phyloP scores from a whole-genome alignment of 2,797 vertebrate species.

The Tenualosa thibaudeaui region DNA sequence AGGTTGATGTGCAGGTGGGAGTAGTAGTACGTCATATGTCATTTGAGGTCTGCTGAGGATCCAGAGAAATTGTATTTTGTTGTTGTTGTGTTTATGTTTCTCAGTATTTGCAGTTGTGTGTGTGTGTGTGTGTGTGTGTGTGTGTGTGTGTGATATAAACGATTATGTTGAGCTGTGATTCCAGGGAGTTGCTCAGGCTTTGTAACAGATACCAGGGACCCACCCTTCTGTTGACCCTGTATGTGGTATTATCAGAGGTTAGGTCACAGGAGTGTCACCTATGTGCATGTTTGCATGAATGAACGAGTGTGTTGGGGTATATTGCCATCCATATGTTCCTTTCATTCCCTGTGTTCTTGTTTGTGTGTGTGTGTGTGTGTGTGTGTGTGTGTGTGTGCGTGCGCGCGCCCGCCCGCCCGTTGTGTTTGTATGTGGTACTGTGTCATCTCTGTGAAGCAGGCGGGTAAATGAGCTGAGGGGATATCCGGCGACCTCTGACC shows the following conservation, averaged over 20 bases:
- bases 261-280: conserved; percentile 38
- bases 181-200: conserved; percentile 49
- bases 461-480: neutral
- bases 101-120: conserved; percentile 21
- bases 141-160: conserved; percentile 54
- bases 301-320: conserved; percentile 27
- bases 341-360: neutral
- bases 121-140: conserved; percentile 18
- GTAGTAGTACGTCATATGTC: too few species aligned
- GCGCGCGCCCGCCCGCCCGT: conserved; percentile 7
- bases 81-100: neutral
- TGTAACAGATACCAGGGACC: conserved; percentile 53
- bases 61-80: too few species aligned
- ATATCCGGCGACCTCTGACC: neutral
- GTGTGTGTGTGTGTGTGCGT: conserved; percentile 30
- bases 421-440: neutral
- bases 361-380: conserved; percentile 9
- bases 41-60: too few species aligned
- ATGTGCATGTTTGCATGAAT: neutral
- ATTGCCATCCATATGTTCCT: neutral
- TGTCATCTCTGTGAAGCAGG: neutral
- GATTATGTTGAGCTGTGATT: conserved; percentile 61
- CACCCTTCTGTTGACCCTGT: conserved; percentile 27
- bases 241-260: conserved; percentile 51
- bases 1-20: too few species aligned